Evolutionary conservation across 2,797 vertebrate species (phyloP), one percentile per base, ranked within the genome.

Genomic region (Eulemur albifrons): DNA sequence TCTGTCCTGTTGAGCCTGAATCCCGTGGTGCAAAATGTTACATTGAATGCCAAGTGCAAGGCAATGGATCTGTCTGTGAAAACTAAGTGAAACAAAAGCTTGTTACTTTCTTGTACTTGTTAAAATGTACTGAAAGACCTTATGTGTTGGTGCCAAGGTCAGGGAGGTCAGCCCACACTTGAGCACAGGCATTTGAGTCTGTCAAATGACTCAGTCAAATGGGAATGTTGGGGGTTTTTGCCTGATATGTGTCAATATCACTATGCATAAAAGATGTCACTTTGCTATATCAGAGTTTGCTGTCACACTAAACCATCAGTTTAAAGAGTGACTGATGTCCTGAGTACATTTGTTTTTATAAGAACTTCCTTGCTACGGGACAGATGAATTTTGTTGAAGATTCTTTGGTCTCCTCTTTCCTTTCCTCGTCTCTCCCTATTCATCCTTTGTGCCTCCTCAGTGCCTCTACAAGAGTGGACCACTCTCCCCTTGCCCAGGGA

Each of bases 151-250:
- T 82, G 45, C 79, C 77, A 88, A 83, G 57, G 57, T 88, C 82
- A 93, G 61, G 48, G 69, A 96, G 59, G 48, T 73, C 77, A 92
- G 76, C 67, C 83, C 61, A 63, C 40, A 86, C 54, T 93, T 81
- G 30, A 93, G 57, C 23, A 57, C 10, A 82, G 85, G 43, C 45
- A 43, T 93, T 21, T 59, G 35, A 96, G 48, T 81, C n/a, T 88
- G 43, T 94, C 52, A 75, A 8, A 50, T 88, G 92, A 98, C 25
- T 94, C 92, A 82, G n/a, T 88, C 81, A 75, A 17, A 86, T 30
- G 40, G 52, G 82, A 95, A 93, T 90, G 40, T 43, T 95, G 52
- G 63, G 20, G 25, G 69, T 94, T 75, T 79, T 84, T 40, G 57
- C 32, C 79, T 80, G 82, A 52, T 43, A 14, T 0, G 9, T 75